phyloP scores from a whole-genome alignment of 2,888 invertebrate species.

The Caenorhabditis sinica region DNA sequence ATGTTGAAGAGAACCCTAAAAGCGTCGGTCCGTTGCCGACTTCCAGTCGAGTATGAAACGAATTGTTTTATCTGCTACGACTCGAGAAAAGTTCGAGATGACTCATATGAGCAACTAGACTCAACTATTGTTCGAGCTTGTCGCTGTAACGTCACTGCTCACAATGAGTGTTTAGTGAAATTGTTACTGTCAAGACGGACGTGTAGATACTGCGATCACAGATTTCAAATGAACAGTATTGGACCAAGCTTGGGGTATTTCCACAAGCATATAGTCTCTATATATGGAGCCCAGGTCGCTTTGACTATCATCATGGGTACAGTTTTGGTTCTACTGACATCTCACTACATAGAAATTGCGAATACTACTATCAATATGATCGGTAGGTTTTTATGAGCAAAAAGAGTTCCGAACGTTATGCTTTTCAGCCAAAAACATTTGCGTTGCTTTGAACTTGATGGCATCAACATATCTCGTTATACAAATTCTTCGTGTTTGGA shows the following conservation, averaged over 20 bases:
- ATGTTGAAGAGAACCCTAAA: neutral
- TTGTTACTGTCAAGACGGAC: neutral
- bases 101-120: constrained; percentile 13
- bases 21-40: neutral
- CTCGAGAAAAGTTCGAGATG: neutral
- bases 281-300: neutral
- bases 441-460: neutral
- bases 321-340: neutral
- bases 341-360: neutral
- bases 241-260: constrained; percentile 9
- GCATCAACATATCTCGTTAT: neutral
- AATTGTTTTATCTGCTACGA: constrained; percentile 29
- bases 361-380: neutral
- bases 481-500: constrained; percentile 2
- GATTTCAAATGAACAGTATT: neutral
- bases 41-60: constrained; percentile 18
- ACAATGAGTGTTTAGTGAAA: constrained; percentile 40
- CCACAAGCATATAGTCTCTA: neutral
- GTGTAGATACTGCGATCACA: constrained; percentile 31
- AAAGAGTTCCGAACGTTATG: neutral
- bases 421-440: constrained; percentile 1
- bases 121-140: constrained; percentile 18
- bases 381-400: neutral
- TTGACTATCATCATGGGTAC: neutral
- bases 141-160: constrained; percentile 29